phyloP scores from a whole-genome alignment of 2,113 vertebrate species.

The Tragelaphus imberbis region DNA sequence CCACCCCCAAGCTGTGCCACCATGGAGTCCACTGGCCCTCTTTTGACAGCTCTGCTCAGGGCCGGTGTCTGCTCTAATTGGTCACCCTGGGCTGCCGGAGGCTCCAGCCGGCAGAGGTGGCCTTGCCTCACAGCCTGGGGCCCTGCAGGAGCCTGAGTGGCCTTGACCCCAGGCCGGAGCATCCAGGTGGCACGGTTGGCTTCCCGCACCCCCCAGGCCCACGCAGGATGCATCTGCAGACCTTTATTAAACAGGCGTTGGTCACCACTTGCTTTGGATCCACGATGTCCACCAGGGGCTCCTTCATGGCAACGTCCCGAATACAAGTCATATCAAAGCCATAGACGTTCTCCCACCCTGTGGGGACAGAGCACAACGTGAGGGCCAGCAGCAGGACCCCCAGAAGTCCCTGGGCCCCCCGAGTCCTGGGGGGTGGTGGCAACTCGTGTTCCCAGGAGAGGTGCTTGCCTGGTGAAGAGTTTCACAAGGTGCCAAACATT shows the following conservation, averaged over 20 bases:
- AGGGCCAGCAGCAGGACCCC: background rate
- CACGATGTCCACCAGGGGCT: conserved; percentile 96
- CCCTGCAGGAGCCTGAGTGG: accelerated
- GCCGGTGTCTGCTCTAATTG: background rate
- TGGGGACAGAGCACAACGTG: conserved; percentile 57
- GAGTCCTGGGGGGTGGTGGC: too few relatives aligned
- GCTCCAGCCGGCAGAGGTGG: background rate
- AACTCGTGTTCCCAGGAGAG: background rate
- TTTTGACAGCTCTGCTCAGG: background rate
- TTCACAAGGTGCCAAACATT: accelerated
- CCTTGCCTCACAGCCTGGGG: background rate
- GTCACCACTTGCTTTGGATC: conserved; percentile 98
- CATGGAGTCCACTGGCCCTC: background rate
- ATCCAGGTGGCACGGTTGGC: background rate
- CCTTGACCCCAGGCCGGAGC: background rate
- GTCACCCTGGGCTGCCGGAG: background rate
- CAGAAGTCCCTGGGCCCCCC: background rate
- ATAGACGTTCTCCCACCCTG: conserved; percentile 99
- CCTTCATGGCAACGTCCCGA: conserved; percentile 96
- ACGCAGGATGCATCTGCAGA: conserved; percentile 72
- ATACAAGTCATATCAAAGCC: conserved; percentile 99
- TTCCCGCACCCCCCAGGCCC: background rate
- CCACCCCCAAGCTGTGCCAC: background rate
- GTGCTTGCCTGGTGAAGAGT: background rate
- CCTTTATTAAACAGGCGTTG: conserved; percentile 97